Base-by-base conservation (phyloP, 2,797 vertebrate genomes). In the Crenuchus spilurus region DNA sequence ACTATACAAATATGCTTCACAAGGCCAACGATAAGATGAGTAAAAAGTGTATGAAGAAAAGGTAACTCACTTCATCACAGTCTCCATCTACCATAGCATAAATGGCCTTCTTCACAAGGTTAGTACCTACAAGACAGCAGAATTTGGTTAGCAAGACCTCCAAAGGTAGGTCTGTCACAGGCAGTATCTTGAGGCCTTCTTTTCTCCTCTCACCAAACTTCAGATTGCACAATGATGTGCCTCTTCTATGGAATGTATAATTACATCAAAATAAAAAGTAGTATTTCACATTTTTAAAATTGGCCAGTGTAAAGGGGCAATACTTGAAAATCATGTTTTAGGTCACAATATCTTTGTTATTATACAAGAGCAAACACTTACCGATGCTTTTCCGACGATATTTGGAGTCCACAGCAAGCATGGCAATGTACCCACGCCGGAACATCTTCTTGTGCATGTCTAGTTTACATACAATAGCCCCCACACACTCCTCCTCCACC, bases 391-490 rank as follows among this genome's bases (percentile, higher is more conserved):
- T 98, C 93, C 97, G 96, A 92, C 97, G 94, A 93, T 98, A 96
- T 90, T 99, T 97, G 83, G 97, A 99, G 92, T 99, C 97, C 93
- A 99, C 97, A 51, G 97, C 97, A 90, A 99, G 93, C 97, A 99
- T 99, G 92, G 97, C 97, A 79, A 99, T 99, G 93, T 99, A 99
- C 88, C 97, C 97, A 81, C 97, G 95, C 79, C 97, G 96, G 85
- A 99, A 98, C 97, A 99, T 99, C 94, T 99, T 99, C 95, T 99
- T 99, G 94, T 99, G 97, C 97, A 98, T 97, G 91, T 99, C 97
- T 89, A 99, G 94, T 93, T 99, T 99, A 95, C 97, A 99, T 85
- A 99, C 97, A 68, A 99, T 99, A 93, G 97, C 97, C 90, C 97
- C 97, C 81, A 99, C 97, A 90, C 96, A 99, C 92, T 99, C 97